Percentiles rank a stretch among this genome's conserved stretches.
These are phyloP conservation scores for Chelonus insularis DNA, from an alignment of 1,140 invertebrate genomes.

Conservation along the genomic window DNA sequence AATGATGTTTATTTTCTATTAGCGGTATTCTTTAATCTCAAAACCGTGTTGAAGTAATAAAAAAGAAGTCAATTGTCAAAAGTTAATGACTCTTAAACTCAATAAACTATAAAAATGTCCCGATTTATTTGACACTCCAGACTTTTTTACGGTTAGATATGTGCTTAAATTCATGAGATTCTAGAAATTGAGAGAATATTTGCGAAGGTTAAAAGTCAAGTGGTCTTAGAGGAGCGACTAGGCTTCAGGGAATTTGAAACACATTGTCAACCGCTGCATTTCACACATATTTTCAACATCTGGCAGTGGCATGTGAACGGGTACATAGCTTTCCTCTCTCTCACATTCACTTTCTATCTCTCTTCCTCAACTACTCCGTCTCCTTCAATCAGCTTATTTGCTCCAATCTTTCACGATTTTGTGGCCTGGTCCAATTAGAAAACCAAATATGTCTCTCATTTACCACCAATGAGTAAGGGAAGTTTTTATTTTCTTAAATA, in stretches of 20 bases:
- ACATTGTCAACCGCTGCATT: conserved; percentile 29
- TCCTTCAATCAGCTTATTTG: background rate
- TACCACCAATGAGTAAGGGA: background rate
- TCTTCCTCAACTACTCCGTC: background rate
- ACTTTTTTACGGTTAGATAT: too few relatives aligned
- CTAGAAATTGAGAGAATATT: background rate
- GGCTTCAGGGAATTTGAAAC: conserved; percentile 18
- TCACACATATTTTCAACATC: conserved; percentile 31
- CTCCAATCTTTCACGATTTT: background rate
- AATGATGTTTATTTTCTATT: too few relatives aligned
- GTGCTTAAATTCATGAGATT: too few relatives aligned
- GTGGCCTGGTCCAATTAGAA: conserved; percentile 21
- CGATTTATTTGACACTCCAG: too few relatives aligned
- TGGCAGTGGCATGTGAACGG: conserved; percentile 32
- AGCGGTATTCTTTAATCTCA: too few relatives aligned
- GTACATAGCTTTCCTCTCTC: background rate
- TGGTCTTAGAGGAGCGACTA: conserved; percentile 11
- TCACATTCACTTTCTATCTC: background rate
- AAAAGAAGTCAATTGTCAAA: too few relatives aligned
- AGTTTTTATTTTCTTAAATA: background rate
- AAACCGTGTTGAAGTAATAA: too few relatives aligned
- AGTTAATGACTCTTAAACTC: too few relatives aligned
- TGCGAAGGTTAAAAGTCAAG: conserved; percentile 15
- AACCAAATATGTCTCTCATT: background rate
- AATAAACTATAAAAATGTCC: too few relatives aligned